Base-by-base conservation (phyloP, 2,888 invertebrate genomes). In the Meandrusa payeni region DNA sequence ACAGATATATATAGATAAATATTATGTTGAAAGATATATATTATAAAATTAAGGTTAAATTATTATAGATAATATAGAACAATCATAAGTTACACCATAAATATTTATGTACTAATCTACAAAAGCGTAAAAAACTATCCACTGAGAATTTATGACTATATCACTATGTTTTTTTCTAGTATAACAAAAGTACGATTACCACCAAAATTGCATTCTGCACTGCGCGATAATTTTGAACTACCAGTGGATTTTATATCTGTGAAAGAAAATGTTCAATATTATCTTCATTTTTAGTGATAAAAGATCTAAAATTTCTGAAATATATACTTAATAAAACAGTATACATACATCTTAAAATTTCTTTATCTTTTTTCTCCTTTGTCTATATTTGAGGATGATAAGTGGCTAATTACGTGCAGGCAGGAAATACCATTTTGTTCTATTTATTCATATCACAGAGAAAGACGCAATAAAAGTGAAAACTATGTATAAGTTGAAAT, bases 361-460 rank as follows among this genome's bases (percentile, higher is more conserved):
- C 6, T 22, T 28, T 26, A 5, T 19, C 7, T 27, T 23, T 15
- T 24, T 46, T 47, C 33, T 42, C 52, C 49, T 45, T 48, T 56
- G 61, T 58, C 58, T 64, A 63, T 54, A 46, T 20, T 20, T 57
- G 76, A 77, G 74, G 75, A 72, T 75, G 78, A 69, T 77, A 77
- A 51, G 80, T 82, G 81, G 80, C 82, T 78, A 80, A 74, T 70
- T 72, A 57, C 54, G 59, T 59, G 47, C 48, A 46, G 38, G 41
- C 39, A 40, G 40, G 40, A 51, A 57, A 61, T 57, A 58, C 62
- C 59, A 66, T 61, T 74, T 81, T 81, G 80, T 78, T 81, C 78
- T 73, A 76, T 55, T 72, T 65, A 79, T 70, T 57, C 62, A 73
- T 83, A 82, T 82, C 81, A 82, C 83, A 83, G 80, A 75, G 71